These are phyloP conservation scores for Acinonyx jubatus DNA, from an alignment of 2,113 vertebrate genomes.

Conservation along the genomic window DNA sequence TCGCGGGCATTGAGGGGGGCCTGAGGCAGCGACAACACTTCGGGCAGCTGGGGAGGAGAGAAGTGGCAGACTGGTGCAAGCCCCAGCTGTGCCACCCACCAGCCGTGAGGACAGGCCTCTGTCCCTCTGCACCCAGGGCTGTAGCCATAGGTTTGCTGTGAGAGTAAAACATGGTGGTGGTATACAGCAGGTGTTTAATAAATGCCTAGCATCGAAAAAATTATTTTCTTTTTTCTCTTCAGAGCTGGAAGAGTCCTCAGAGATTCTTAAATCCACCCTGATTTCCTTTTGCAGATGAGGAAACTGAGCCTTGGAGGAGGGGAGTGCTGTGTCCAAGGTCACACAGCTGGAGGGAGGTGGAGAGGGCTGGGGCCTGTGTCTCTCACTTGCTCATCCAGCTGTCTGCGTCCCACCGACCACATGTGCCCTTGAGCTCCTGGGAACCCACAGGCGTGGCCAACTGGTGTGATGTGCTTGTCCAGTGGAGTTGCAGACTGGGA, in stretches of 20 bases:
- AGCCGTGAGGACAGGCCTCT: neutral
- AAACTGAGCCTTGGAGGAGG: neutral
- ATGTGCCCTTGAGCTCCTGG: neutral
- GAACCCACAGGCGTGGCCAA: neutral
- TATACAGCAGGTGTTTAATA: neutral
- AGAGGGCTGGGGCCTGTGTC: neutral
- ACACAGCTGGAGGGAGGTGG: no score
- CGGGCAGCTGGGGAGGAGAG: neutral
- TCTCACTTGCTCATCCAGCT: neutral
- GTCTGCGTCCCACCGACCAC: fast-evolving
- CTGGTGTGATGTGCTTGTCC: fast-evolving
- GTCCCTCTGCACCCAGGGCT: neutral
- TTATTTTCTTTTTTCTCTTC: neutral
- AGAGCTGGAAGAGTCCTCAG: neutral
- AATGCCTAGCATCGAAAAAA: neutral
- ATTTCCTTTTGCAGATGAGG: neutral
- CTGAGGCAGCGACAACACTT: neutral
- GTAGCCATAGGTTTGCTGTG: neutral
- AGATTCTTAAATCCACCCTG: neutral
- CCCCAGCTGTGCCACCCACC: neutral
- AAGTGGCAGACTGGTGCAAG: no score
- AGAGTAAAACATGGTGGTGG: neutral
- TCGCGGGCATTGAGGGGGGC: fast-evolving
- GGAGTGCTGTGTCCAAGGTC: neutral
- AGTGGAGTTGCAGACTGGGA: neutral